phyloP scores from a whole-genome alignment of 2,888 invertebrate species.

The Flexamia atlantica region DNA sequence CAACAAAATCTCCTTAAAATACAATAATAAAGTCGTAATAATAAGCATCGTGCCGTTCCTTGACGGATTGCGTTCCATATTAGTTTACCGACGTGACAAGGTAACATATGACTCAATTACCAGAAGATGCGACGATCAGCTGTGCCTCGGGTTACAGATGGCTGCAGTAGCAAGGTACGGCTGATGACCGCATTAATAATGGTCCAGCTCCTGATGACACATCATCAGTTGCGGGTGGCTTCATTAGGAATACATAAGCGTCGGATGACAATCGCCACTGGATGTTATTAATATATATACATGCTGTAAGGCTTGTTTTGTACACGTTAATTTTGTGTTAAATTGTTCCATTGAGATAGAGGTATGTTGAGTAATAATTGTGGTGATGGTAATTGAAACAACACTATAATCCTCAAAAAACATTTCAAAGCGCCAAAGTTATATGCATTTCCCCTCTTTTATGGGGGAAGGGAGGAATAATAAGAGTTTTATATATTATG shows the following conservation, averaged over 20 bases:
- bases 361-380: no score
- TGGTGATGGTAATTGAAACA: no score
- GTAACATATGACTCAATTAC: constrained; percentile 40
- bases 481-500: no score
- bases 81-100: neutral
- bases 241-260: constrained; percentile 1
- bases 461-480: no score
- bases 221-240: constrained; percentile 29
- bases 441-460: no score
- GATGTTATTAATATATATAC: neutral
- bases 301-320: neutral
- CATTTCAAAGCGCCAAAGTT: no score
- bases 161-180: neutral
- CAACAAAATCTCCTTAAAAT: no score
- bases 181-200: constrained; percentile 28
- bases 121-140: constrained; percentile 9
- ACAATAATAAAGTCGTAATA: no score
- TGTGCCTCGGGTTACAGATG: constrained; percentile 20
- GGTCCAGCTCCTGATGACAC: constrained; percentile 1
- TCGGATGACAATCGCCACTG: neutral
- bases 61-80: neutral
- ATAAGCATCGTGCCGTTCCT: no score
- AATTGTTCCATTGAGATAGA: no score
- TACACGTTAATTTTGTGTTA: no score
- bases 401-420: no score